A percentile compares a stretch with the other conserved stretches of the same genome.
phyloP scores from a whole-genome alignment of 2,888 invertebrate genomes.

The Pandemis corylana region DNA sequence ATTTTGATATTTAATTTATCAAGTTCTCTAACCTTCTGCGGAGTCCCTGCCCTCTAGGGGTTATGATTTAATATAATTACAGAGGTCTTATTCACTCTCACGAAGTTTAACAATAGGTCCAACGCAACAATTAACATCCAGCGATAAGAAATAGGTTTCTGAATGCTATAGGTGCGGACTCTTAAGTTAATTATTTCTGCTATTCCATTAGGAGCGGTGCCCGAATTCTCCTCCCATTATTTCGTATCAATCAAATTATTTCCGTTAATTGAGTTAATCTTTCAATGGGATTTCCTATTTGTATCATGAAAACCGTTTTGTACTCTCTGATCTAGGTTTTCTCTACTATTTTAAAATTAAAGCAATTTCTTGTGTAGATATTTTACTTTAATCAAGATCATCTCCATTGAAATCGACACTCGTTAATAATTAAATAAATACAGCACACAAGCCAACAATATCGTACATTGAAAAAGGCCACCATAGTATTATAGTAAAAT shows the following conservation, averaged over 20 bases:
- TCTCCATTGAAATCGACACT: background rate
- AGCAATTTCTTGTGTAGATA: background rate
- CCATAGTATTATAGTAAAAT: slow-evolving; percentile 50
- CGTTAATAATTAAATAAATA: background rate
- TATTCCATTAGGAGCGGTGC: slow-evolving; percentile 55
- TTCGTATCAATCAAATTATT: slow-evolving; percentile 60
- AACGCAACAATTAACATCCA: slow-evolving; percentile 46
- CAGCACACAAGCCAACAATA: slow-evolving; percentile 35
- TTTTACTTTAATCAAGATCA: background rate
- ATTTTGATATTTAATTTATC: slow-evolving; percentile 4
- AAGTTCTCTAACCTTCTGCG: slow-evolving; percentile 24
- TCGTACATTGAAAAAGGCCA: slow-evolving; percentile 31
- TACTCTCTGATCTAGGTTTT: background rate
- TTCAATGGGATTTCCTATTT: slow-evolving; percentile 37
- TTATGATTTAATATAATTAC: slow-evolving; percentile 37
- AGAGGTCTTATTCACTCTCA: slow-evolving; percentile 32
- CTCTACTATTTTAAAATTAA: background rate
- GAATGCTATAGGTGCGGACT: slow-evolving; percentile 52
- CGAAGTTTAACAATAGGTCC: slow-evolving; percentile 43
- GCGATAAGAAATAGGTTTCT: slow-evolving; percentile 53
- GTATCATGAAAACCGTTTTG: slow-evolving; percentile 21
- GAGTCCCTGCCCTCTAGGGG: slow-evolving; percentile 4
- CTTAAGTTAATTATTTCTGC: slow-evolving; percentile 55
- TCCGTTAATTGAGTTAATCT: slow-evolving; percentile 43
- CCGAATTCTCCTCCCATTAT: slow-evolving; percentile 57